Conservation (phyloP, 2,113 vertebrate genomes). For the Dissostichus mawsoni region DNA sequence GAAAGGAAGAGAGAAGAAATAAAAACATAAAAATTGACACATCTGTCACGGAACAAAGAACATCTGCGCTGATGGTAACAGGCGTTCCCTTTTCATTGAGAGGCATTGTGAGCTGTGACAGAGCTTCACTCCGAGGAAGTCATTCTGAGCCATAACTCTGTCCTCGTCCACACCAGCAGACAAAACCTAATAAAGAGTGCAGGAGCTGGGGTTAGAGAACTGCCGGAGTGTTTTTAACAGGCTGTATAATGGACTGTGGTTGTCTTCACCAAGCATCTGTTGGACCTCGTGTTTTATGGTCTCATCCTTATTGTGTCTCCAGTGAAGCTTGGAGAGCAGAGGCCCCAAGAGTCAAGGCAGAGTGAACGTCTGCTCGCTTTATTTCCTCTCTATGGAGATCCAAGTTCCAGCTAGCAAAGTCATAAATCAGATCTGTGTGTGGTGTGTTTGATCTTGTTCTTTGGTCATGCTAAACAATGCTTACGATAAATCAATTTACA, state of each 20-base stretch:
- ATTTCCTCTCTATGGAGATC: slow-evolving; percentile 38
- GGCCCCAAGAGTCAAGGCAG: slow-evolving; percentile 32
- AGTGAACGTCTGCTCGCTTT: slow-evolving; percentile 43
- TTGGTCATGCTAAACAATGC: neutral
- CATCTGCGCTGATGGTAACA: slow-evolving; percentile 71
- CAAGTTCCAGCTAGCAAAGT: neutral
- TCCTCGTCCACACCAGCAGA: slow-evolving; percentile 34
- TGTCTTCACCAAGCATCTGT: slow-evolving; percentile 71
- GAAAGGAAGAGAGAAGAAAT: slow-evolving; percentile 29
- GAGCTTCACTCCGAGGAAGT: slow-evolving; percentile 43
- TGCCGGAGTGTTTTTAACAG: slow-evolving; percentile 65
- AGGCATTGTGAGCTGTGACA: slow-evolving; percentile 33
- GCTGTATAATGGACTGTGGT: slow-evolving; percentile 77
- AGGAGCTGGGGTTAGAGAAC: slow-evolving; percentile 42
- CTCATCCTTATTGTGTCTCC: slow-evolving; percentile 58
- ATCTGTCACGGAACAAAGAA: slow-evolving; percentile 73
- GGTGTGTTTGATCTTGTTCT: neutral
- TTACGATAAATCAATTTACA: neutral
- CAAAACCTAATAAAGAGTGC: slow-evolving; percentile 59
- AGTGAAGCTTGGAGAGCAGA: slow-evolving; percentile 44
- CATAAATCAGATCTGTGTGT: slow-evolving; percentile 35
- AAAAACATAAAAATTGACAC: slow-evolving; percentile 46
- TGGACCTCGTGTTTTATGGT: slow-evolving; percentile 74
- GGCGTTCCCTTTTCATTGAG: slow-evolving; percentile 45
- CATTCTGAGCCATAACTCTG: slow-evolving; percentile 66